Evolutionary conservation across 2,113 vertebrate species (phyloP).

Genomic region (Sclerurus mexicanus): DNA sequence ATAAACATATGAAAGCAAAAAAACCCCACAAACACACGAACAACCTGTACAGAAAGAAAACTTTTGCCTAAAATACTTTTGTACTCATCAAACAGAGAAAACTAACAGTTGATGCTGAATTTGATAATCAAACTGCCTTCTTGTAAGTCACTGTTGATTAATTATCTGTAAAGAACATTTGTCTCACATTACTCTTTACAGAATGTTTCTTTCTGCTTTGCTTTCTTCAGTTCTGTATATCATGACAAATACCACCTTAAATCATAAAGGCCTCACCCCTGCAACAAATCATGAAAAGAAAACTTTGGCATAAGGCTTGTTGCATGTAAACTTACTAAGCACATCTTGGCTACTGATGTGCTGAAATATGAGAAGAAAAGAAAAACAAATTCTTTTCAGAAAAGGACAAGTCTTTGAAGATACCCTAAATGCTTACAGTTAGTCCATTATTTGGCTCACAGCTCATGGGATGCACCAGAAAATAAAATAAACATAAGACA

Average conservation of each 20-base stretch:
- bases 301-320: background rate
- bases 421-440: background rate
- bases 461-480: background rate
- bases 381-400: constrained; percentile 30
- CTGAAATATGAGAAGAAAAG: constrained; percentile 18
- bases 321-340: constrained; percentile 10
- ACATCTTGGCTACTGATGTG: constrained; percentile 45
- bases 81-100: background rate
- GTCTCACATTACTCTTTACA: background rate
- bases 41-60: background rate
- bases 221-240: background rate
- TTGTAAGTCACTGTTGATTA: background rate
- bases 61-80: background rate
- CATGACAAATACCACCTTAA: background rate
- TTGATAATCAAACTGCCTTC: background rate
- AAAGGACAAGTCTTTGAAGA: constrained; percentile 37
- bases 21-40: background rate
- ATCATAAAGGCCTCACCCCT: background rate
- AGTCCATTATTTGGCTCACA: constrained; percentile 16
- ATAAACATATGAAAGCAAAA: background rate
- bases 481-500: constrained; percentile 47
- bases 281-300: background rate
- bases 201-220: background rate
- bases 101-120: background rate
- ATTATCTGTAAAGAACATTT: background rate